Conservation (phyloP, 2,797 vertebrate species). For the Acanthurus lineatus region DNA sequence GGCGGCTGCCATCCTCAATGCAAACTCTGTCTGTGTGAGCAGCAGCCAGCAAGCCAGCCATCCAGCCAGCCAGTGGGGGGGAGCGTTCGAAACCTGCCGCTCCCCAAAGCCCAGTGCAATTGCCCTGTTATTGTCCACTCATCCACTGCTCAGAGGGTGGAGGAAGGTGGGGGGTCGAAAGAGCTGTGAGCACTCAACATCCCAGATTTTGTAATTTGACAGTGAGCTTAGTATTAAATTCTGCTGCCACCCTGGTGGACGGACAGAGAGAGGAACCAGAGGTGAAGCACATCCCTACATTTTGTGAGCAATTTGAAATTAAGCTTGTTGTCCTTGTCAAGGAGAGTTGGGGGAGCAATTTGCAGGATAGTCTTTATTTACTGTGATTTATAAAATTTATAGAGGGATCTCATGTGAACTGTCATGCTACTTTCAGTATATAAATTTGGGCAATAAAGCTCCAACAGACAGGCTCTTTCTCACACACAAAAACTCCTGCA, state of each 20-base stretch:
- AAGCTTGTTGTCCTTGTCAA: constrained; percentile 28
- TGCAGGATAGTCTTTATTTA: constrained; percentile 24
- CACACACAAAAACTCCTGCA: not conserved
- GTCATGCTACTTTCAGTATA: not conserved
- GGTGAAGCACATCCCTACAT: not conserved
- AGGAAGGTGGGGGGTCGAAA: constrained; percentile 35
- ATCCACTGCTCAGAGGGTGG: constrained; percentile 76
- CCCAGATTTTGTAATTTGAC: constrained; percentile 66
- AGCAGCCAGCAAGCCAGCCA: constrained; percentile 40
- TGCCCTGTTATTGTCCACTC: constrained; percentile 88
- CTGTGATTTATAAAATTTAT: constrained; percentile 1
- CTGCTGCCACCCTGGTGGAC: constrained; percentile 32
- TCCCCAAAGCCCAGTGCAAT: constrained; percentile 89
- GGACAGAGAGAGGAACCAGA: not conserved
- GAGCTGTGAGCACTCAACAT: constrained; percentile 57
- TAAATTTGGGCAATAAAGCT: not conserved
- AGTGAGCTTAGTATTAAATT: constrained; percentile 60
- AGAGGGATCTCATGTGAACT: not conserved
- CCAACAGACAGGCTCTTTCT: not conserved
- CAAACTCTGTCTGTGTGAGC: constrained; percentile 52
- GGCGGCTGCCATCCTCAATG: constrained; percentile 43
- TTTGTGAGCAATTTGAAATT: constrained; percentile 48
- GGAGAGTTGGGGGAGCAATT: constrained; percentile 10
- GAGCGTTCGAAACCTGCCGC: constrained; percentile 56
- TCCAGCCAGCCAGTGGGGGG: constrained; percentile 26